A percentile compares a stretch with the other conserved stretches of the same genome.
These are phyloP conservation scores for Athalia rosae DNA, from an alignment of 2,888 invertebrate species.

Conservation along the genomic window DNA sequence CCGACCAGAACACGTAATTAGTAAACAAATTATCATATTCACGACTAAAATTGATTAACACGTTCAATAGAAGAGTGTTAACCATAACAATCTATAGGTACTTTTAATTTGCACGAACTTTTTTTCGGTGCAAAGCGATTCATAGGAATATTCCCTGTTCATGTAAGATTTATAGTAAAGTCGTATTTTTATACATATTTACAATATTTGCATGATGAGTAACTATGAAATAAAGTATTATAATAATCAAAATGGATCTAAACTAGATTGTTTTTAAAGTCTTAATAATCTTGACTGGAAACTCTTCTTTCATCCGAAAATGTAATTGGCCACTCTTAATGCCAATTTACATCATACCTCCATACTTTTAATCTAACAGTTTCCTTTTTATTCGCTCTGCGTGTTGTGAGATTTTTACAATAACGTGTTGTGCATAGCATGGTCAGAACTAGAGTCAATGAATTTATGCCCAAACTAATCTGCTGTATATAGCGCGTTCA, in stretches of 20 bases:
- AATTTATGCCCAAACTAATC: neutral
- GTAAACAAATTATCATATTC: neutral
- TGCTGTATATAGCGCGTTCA: neutral
- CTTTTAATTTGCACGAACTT: conserved; percentile 23
- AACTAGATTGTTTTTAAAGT: conserved; percentile 4
- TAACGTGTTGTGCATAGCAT: neutral
- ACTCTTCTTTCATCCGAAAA: neutral
- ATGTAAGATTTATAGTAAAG: conserved; percentile 11
- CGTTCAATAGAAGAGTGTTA: conserved; percentile 20
- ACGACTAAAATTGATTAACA: neutral
- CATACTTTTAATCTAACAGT: too few relatives aligned
- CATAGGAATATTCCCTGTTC: conserved; percentile 13
- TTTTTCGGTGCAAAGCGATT: conserved; percentile 1
- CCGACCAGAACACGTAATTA: neutral
- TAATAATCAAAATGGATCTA: conserved; percentile 6
- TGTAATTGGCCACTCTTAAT: too few relatives aligned
- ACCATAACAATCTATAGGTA: conserved; percentile 16
- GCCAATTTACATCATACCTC: too few relatives aligned
- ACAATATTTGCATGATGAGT: conserved; percentile 23
- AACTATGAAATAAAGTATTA: conserved; percentile 6
- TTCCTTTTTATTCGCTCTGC: neutral
- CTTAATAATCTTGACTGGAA: neutral
- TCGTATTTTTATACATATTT: conserved; percentile 33
- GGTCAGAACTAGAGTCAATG: neutral
- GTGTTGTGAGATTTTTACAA: neutral